Conservation (phyloP, 1,140 invertebrate genomes). For the Chelonus insularis region DNA sequence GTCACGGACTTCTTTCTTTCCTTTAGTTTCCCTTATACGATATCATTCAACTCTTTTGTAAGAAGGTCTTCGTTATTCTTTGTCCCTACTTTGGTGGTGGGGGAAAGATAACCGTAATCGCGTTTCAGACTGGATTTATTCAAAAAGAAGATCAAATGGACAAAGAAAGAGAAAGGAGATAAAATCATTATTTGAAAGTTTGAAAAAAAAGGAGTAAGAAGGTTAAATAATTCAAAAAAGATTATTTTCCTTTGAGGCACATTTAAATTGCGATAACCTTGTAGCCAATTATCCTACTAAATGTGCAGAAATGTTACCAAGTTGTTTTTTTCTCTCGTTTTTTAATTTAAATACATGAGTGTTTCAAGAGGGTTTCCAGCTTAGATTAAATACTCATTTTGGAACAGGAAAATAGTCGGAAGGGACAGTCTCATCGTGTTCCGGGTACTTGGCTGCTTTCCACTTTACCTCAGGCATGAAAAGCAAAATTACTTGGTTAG, state of each 20-base stretch:
- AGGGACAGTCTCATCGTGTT: not conserved
- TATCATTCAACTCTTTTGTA: slow-evolving; percentile 12
- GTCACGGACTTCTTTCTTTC: slow-evolving; percentile 7
- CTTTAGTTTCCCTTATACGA: not conserved
- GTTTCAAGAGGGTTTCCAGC: not conserved
- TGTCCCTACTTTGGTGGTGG: not conserved
- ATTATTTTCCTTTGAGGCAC: not conserved
- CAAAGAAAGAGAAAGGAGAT: slow-evolving; percentile 1
- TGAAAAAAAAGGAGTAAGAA: not conserved
- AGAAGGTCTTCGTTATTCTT: slow-evolving; percentile 19
- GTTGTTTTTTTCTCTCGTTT: not conserved
- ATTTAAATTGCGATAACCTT: no score
- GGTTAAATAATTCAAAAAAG: not conserved
- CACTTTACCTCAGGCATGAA: slow-evolving; percentile 11
- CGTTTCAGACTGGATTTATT: slow-evolving; percentile 25
- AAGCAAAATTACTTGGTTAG: slow-evolving; percentile 14
- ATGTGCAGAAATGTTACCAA: no score
- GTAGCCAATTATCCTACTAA: no score
- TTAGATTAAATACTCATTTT: not conserved
- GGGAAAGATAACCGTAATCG: slow-evolving; percentile 21
- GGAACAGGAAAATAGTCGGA: not conserved
- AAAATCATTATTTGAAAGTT: slow-evolving; percentile 4
- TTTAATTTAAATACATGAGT: not conserved
- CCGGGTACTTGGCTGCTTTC: slow-evolving; percentile 10
- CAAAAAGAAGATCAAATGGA: not conserved